Evolutionary conservation across 2,797 vertebrate genomes (phyloP).

Genomic region (Masticophis lateralis): DNA sequence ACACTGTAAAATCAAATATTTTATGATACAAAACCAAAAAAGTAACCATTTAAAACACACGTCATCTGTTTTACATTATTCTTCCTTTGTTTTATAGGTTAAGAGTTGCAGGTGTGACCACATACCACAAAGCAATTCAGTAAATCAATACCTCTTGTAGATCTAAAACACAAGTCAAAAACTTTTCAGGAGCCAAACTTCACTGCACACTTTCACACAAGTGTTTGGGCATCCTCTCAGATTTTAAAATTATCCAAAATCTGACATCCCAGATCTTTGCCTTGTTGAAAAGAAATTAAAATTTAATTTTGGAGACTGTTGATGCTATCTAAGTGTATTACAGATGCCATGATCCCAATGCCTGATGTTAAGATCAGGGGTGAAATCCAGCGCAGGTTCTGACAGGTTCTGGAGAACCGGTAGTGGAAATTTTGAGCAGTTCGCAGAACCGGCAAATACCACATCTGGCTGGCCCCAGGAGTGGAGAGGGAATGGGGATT

Average conservation of each 20-base stretch:
- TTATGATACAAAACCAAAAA: neutral
- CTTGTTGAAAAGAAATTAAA: neutral
- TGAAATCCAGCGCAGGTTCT: no score
- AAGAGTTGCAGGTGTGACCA: neutral
- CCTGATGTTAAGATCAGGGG: neutral
- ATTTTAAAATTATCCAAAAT: neutral
- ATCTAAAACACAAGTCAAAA: neutral
- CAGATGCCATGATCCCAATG: neutral
- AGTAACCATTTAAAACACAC: neutral
- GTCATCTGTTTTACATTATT: neutral
- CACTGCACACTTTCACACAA: neutral
- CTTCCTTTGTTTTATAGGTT: neutral
- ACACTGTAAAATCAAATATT: neutral
- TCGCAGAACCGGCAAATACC: no score
- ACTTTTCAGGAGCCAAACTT: neutral
- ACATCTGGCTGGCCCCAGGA: no score
- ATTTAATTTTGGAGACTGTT: neutral
- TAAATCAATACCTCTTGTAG: neutral
- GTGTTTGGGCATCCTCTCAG: neutral
- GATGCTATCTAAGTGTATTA: neutral
- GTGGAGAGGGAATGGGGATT: no score
- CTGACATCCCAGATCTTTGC: neutral
- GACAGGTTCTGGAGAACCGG: no score
- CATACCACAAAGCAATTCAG: neutral
- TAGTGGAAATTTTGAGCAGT: no score